Evolutionary conservation across 2,113 vertebrate species (phyloP).

Genomic region (Amblyopsis rosae): DNA sequence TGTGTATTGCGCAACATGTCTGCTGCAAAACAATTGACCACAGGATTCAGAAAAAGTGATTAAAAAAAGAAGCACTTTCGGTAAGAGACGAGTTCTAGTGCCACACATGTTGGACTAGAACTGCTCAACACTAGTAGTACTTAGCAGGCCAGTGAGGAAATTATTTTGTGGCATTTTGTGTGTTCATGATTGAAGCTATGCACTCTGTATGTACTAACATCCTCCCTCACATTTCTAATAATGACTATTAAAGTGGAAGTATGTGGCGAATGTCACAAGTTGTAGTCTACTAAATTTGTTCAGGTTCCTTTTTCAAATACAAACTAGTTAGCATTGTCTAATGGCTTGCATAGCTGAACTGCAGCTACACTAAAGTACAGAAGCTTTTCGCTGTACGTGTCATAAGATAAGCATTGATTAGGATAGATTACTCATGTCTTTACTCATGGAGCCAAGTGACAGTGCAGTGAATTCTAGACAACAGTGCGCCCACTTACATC

Average conservation of each 20-base stretch:
- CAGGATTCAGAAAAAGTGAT: neutral
- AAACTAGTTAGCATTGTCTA: neutral
- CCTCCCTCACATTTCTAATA: neutral
- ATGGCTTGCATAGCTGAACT: conserved; percentile 15
- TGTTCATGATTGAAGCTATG: neutral
- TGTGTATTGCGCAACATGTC: conserved; percentile 8
- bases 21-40: too few species aligned
- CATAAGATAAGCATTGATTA: conserved; percentile 9
- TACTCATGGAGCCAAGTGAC: neutral
- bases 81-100: too few species aligned
- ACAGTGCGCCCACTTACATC: too few species aligned
- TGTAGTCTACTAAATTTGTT: neutral
- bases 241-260: conserved; percentile 2
- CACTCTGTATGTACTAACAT: neutral
- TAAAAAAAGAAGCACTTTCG: neutral
- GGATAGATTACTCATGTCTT: conserved; percentile 4
- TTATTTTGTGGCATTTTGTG: too few species aligned
- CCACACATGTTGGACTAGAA: too few species aligned
- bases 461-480: neutral
- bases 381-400: conserved; percentile 4
- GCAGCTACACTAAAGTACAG: conserved; percentile 12
- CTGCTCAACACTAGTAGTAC: too few species aligned
- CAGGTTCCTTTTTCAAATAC: conserved; percentile 10
- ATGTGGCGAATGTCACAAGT: conserved; percentile 16
- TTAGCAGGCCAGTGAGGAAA: too few species aligned